phyloP scores from a whole-genome alignment of 2,888 invertebrate genomes.

The Heliconius cydno region DNA sequence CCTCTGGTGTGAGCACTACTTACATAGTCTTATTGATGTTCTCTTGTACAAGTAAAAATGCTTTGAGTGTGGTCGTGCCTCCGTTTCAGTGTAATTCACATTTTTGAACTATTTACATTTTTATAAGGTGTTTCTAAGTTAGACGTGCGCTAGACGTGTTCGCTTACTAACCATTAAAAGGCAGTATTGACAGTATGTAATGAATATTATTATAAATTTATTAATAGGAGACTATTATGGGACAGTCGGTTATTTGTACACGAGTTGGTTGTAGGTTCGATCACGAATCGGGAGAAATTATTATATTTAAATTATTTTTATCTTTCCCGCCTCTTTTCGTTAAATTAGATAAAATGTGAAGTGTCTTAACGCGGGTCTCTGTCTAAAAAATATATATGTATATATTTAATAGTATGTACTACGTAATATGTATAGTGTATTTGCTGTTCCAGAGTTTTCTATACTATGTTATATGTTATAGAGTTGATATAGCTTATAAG shows the following conservation, averaged over 20 bases:
- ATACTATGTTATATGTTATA: background rate
- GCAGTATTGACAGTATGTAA: background rate
- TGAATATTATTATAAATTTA: no score
- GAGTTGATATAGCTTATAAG: conserved; percentile 14
- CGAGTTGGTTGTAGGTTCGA: no score
- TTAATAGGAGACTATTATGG: background rate
- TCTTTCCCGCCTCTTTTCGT: background rate
- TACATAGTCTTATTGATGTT: background rate
- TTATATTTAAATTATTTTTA: no score
- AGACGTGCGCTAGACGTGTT: background rate
- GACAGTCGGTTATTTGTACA: no score
- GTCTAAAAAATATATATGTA: background rate
- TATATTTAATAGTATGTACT: background rate
- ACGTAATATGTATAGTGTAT: background rate
- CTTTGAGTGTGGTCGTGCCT: background rate
- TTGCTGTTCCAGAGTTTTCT: conserved; percentile 7
- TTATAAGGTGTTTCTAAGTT: background rate
- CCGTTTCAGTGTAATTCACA: background rate
- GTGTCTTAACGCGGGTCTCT: background rate
- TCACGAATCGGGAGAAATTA: no score
- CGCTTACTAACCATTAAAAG: background rate
- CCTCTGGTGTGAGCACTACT: background rate
- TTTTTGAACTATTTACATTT: conserved; percentile 27
- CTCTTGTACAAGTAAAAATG: background rate
- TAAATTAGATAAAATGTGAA: no score